These are phyloP conservation scores for Drosophila melanogaster DNA, from an alignment of 1,140 invertebrate species.

Conservation along the genomic window Release_6_plus_ISO1_MT NT_033779.5:2631501-2632000, in stretches of 20 bases:
- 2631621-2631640: constrained; percentile 16
- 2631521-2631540: constrained; percentile 83
- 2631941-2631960: constrained; percentile 50
- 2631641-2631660: neutral
- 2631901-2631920: constrained; percentile 81
- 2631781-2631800: constrained; percentile 13
- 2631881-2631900: constrained; percentile 80
- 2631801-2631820: constrained; percentile 45
- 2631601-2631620: constrained; percentile 33
- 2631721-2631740: constrained; percentile 72
- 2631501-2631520: constrained; percentile 78
- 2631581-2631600: constrained; percentile 74
- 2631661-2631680: constrained; percentile 21
- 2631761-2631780: neutral
- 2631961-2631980: constrained; percentile 5
- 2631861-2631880: constrained; percentile 75
- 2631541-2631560: constrained; percentile 79
- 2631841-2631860: constrained; percentile 74
- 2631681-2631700: constrained; percentile 34
- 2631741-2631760: constrained; percentile 36
- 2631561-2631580: constrained; percentile 83
- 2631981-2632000: constrained; percentile 1
- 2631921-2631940: constrained; percentile 79
- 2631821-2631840: constrained; percentile 40
- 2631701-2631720: constrained; percentile 82